Percentiles rank a stretch among this genome's conserved stretches.
Conservation (phyloP, 2,888 invertebrate genomes). For the Drosophila kuntzei region DNA sequence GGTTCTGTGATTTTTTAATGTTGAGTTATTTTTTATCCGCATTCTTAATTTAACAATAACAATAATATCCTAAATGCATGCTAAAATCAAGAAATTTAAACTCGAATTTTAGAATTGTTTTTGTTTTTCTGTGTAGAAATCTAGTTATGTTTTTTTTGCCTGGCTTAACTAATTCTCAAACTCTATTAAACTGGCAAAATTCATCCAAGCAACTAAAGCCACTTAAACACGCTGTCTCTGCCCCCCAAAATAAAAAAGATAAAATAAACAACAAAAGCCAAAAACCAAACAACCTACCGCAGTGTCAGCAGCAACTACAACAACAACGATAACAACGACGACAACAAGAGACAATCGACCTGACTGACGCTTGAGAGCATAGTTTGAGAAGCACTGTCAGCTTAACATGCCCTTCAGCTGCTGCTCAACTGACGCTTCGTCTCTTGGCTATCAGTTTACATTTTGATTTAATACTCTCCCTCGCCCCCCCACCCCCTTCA, state of each 20-base stretch:
- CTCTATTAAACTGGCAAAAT: slow-evolving; percentile 33
- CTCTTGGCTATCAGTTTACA: slow-evolving; percentile 71
- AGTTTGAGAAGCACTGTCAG: slow-evolving; percentile 69
- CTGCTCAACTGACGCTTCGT: slow-evolving; percentile 28
- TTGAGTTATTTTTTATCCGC: no score
- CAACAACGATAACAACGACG: slow-evolving; percentile 17
- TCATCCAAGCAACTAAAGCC: slow-evolving; percentile 52
- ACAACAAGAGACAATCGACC: slow-evolving; percentile 40
- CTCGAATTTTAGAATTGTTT: no score
- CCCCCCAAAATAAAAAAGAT: slow-evolving; percentile 35
- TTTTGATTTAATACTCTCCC: slow-evolving; percentile 40
- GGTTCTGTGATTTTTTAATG: no score
- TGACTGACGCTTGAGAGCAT: slow-evolving; percentile 51
- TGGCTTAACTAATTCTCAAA: background rate
- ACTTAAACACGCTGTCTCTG: slow-evolving; percentile 70
- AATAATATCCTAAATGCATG: no score
- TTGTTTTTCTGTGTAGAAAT: background rate
- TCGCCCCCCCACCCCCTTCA: background rate
- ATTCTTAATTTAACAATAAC: no score
- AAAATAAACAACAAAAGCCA: slow-evolving; percentile 33
- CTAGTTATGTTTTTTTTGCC: slow-evolving; percentile 4
- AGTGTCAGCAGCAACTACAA: slow-evolving; percentile 41
- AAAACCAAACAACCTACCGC: slow-evolving; percentile 76
- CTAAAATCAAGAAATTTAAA: no score
- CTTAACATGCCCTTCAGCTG: slow-evolving; percentile 49